These are phyloP conservation scores for Ornithoptera alexandrae DNA, from an alignment of 2,888 invertebrate genomes.

Conservation along the genomic window DNA sequence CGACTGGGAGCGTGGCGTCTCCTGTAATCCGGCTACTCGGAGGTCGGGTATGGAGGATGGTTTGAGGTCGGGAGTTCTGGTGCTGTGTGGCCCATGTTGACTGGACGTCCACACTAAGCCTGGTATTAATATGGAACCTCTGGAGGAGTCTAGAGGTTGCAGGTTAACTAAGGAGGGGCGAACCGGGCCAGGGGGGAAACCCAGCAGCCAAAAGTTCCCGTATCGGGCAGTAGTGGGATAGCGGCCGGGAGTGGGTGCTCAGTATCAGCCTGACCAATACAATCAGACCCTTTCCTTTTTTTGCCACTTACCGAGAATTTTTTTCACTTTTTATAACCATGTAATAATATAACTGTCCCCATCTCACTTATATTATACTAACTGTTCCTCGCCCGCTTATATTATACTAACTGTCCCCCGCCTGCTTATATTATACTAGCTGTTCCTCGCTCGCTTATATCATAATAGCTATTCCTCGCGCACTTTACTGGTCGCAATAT, in stretches of 20 bases:
- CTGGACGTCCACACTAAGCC: conserved; percentile 98
- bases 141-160: conserved; percentile 87
- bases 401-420: no score
- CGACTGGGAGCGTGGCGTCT: conserved; percentile 97
- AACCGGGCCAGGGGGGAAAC: conserved; percentile 99
- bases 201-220: conserved; percentile 99
- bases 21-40: conserved; percentile 99
- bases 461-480: no score
- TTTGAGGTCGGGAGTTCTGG: conserved; percentile 89
- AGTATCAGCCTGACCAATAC: conserved; percentile 87
- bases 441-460: no score
- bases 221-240: conserved; percentile 99
- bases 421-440: no score
- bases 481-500: no score
- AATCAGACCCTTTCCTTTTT: conserved; percentile 73
- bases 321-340: not conserved
- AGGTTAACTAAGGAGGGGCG: conserved; percentile 97
- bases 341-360: no score
- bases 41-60: conserved; percentile 94
- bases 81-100: conserved; percentile 81
- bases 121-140: conserved; percentile 96
- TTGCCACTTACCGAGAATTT: not conserved
- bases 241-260: conserved; percentile 97
- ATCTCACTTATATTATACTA: no score
- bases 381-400: no score